Conservation (phyloP, 1,140 invertebrate species). For the Ceratosolen solmsi region DNA sequence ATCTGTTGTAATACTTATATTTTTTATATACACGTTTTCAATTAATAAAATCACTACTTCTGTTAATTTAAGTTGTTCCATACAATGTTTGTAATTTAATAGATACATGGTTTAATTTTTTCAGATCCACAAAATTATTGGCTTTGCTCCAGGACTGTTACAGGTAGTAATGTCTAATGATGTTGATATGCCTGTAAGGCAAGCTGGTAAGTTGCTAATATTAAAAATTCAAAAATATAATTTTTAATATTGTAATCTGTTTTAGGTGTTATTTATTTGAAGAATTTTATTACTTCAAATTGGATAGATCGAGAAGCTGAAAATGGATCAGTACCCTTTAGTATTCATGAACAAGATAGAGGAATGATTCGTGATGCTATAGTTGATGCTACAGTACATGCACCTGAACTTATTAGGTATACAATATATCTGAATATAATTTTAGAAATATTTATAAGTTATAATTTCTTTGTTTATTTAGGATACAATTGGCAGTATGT, state of each 20-base stretch:
- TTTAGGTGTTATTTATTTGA: slow-evolving; percentile 92
- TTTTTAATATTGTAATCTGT: slow-evolving; percentile 17
- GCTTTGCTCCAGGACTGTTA: slow-evolving; percentile 93
- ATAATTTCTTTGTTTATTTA: slow-evolving; percentile 64
- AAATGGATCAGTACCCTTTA: slow-evolving; percentile 85
- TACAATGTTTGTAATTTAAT: neutral
- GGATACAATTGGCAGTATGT: slow-evolving; percentile 92
- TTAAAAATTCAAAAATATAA: neutral
- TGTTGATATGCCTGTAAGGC: slow-evolving; percentile 92
- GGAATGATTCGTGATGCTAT: slow-evolving; percentile 93
- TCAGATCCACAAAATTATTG: slow-evolving; percentile 96
- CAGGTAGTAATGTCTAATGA: slow-evolving; percentile 94
- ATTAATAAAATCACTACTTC: neutral
- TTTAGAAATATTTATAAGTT: neutral
- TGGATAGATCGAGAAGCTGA: slow-evolving; percentile 92
- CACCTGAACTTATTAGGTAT: slow-evolving; percentile 89
- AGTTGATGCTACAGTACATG: slow-evolving; percentile 94
- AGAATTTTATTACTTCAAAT: slow-evolving; percentile 92
- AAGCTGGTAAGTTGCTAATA: slow-evolving; percentile 81
- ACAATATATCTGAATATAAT: slow-evolving; percentile 8
- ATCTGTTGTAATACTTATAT: neutral
- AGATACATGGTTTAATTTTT: slow-evolving; percentile 23
- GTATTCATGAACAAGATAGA: slow-evolving; percentile 96
- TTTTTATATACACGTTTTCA: slow-evolving; percentile 5
- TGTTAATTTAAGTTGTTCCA: neutral